Base-by-base conservation (phyloP, 2,888 invertebrate species). In the Baronia brevicornis region DNA sequence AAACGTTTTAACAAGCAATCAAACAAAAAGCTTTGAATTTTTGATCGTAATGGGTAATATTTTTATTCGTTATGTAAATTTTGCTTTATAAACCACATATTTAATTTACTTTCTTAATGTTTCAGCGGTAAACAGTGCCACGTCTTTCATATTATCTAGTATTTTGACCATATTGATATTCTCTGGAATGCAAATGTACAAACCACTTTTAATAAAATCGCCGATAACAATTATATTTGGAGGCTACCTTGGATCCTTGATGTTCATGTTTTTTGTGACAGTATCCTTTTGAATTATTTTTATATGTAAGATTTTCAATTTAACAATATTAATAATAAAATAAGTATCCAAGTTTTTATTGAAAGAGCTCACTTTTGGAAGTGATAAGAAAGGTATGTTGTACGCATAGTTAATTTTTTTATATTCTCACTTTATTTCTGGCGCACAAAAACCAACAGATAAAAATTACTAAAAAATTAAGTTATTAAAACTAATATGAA, bases 181-280 rank as follows among this genome's bases (percentile, higher is more conserved):
- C 78, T 96, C 95, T 50, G 93, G 93, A 31, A 93, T 97, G 92
- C 96, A 97, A 79, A 93, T 96, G 86, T 96, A 95, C 64, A 92
- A 91, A 59, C 88, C 89, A 7, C 89, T 92, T 85, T 78, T 97
- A 33, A 88, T 90, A 27, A 90, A 91, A 12, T 90, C 93, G 2
- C 95, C 96, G 56, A 70, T 93, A 17, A 90, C 92, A 51, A 96
- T 95, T 6, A 89, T 97, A 57, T 82, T 96, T 38, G 96, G 96
- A 46, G 97, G 97, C 44, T 94, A 93, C 56, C 75, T 96, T 19
- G 96, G 95, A 33, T 95, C 96, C 0, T 68, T 95, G 44, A 85
- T 97, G 53, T 97, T 97, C 60, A 86, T 95, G 53, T 89, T 96
- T 45, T 85, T 92, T 38, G 86, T 97, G 18, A 97, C 96, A 40